Conservation (phyloP, 2,888 invertebrate species). For the Nephrotoma flavescens region DNA sequence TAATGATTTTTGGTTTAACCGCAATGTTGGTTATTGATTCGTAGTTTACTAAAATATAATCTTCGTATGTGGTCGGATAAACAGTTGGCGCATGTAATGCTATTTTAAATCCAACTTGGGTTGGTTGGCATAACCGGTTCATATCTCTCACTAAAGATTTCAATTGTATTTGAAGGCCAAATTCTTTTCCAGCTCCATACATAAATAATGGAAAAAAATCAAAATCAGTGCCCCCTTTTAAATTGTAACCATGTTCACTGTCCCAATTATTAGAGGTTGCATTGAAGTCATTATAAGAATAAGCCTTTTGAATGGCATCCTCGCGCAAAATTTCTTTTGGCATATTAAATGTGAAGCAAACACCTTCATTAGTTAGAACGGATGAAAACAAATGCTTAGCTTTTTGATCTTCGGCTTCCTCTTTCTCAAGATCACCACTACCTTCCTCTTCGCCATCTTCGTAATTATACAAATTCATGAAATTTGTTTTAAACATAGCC, state of each 20-base stretch:
- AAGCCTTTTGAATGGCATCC: not conserved
- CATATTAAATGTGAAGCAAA: not conserved
- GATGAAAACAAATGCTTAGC: not conserved
- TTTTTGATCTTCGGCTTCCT: not conserved
- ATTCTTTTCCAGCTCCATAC: not conserved
- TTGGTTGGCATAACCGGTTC: not conserved
- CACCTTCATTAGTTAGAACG: not conserved
- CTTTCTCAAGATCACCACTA: not conserved
- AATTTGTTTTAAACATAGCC: not conserved
- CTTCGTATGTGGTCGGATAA: not conserved
- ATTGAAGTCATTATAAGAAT: not conserved
- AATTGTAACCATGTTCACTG: not conserved
- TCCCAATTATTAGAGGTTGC: not conserved
- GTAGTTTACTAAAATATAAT: not conserved
- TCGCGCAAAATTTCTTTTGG: not conserved
- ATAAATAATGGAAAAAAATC: not conserved
- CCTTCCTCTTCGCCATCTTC: not conserved
- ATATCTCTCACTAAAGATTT: not conserved
- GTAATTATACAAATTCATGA: not conserved
- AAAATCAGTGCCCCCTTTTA: not conserved
- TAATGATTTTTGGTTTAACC: not conserved
- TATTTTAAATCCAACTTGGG: not conserved
- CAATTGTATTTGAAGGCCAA: not conserved
- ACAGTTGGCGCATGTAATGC: not conserved
- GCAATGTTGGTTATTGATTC: not conserved